Percentiles rank a stretch among this genome's conserved stretches.
Evolutionary conservation across 2,888 invertebrate species (phyloP).

Genomic region (Lordiphosa fenestrarum): DNA sequence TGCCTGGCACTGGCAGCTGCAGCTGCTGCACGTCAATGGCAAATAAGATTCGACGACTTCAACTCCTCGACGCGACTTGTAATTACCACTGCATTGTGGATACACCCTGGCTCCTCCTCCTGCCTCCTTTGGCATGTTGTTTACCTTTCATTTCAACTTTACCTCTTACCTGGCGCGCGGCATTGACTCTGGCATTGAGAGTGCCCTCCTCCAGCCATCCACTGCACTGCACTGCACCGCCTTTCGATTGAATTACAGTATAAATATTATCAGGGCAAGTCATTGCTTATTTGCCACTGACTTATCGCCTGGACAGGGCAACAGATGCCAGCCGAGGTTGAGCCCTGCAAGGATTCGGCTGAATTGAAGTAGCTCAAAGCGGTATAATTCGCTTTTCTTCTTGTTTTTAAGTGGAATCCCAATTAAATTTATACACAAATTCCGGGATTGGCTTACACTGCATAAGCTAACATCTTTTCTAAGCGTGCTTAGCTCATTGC

Average conservation of each 20-base stretch:
- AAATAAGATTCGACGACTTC: constrained; percentile 35
- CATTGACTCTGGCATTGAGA: constrained; percentile 7
- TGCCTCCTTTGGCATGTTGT: constrained; percentile 5
- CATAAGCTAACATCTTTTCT: no score
- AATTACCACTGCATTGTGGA: constrained; percentile 69
- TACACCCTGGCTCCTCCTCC: constrained; percentile 32
- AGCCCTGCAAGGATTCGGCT: background rate
- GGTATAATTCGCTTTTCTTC: no score
- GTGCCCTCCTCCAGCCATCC: background rate
- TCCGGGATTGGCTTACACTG: no score
- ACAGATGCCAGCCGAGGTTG: background rate
- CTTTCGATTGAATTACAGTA: constrained; percentile 63
- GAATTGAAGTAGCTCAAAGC: no score
- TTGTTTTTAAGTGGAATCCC: no score
- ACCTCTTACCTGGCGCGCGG: constrained; percentile 1
- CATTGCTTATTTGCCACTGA: constrained; percentile 20
- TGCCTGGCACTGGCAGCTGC: constrained; percentile 56
- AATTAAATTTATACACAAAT: no score
- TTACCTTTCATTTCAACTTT: constrained; percentile 30
- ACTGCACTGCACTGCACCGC: constrained; percentile 10
- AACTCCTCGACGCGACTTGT: constrained; percentile 36
- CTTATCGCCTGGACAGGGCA: constrained; percentile 17
- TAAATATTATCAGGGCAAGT: constrained; percentile 54
- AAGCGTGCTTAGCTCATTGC: no score
- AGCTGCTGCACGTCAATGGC: constrained; percentile 25